Evolutionary conservation across 2,113 vertebrate genomes (phyloP).

Genomic region (Bagarius yarrelli): DNA sequence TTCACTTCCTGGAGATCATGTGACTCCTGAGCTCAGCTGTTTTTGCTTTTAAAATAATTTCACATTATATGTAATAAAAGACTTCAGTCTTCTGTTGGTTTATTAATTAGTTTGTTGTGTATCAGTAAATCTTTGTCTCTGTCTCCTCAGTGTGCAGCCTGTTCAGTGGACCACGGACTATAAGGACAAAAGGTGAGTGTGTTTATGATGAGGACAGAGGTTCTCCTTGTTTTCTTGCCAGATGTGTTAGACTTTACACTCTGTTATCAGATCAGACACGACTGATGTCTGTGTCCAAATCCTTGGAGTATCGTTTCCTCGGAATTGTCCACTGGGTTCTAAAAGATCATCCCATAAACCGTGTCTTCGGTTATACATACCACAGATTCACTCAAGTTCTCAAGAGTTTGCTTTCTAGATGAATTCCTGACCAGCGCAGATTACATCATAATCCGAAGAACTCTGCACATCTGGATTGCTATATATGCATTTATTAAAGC

Average conservation of each 20-base stretch:
- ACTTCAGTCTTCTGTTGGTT: background rate
- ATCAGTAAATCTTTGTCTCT: background rate
- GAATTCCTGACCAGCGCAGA: too few relatives aligned
- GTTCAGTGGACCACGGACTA: conserved; percentile 67
- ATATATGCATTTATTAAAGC: background rate
- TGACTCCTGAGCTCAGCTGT: background rate
- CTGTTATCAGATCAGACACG: background rate
- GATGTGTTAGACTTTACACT: conserved; percentile 32
- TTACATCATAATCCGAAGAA: too few relatives aligned
- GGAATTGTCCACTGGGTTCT: too few relatives aligned
- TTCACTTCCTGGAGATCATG: background rate
- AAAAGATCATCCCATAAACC: too few relatives aligned
- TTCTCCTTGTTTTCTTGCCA: background rate
- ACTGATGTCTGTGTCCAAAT: too few relatives aligned
- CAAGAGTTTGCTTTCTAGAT: background rate
- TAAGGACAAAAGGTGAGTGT: conserved; percentile 71
- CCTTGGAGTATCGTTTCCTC: too few relatives aligned
- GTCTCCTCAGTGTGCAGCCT: conserved; percentile 64
- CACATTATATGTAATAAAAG: background rate
- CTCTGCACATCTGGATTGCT: background rate
- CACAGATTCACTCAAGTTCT: background rate
- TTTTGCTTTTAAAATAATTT: background rate
- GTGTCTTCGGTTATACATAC: background rate
- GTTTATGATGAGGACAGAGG: background rate
- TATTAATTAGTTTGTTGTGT: background rate